A percentile compares a stretch with the other conserved stretches of the same genome.
These are phyloP conservation scores for Ephydatia muelleri DNA, from an alignment of 37 sponge, comb jelly and placozoan species.

Conservation along the genomic window DNA sequence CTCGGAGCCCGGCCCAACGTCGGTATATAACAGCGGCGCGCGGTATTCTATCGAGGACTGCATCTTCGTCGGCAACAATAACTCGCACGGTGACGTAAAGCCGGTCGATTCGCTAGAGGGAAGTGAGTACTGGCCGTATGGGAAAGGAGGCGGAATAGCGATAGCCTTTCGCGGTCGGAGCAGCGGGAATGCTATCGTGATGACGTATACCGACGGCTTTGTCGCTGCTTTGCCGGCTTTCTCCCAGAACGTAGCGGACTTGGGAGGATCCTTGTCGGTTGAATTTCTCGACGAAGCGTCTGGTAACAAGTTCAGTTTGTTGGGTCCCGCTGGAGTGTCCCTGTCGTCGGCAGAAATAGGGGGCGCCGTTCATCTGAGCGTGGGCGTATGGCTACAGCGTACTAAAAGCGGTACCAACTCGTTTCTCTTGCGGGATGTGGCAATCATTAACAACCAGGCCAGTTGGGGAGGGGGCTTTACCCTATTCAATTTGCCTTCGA, in stretches of 20 bases:
- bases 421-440: background rate
- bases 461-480: background rate
- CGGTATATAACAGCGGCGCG: background rate
- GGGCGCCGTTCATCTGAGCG: background rate
- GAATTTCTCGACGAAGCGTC: conserved; percentile 6
- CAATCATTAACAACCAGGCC: background rate
- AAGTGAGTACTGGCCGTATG: conserved; percentile 8
- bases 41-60: background rate
- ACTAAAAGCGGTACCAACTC: background rate
- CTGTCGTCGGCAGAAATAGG: background rate
- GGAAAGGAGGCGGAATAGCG: conserved; percentile 7
- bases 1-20: background rate
- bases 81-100: background rate
- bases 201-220: background rate
- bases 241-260: background rate
- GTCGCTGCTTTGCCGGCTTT: background rate
- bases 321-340: background rate
- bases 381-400: background rate
- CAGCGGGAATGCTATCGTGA: background rate
- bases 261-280: background rate
- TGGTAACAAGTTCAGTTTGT: background rate
- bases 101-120: background rate
- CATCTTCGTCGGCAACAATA: background rate
- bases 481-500: background rate
- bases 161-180: background rate